Base-by-base conservation (phyloP, 2,888 invertebrate genomes). In the Lucinisca nassula region DNA sequence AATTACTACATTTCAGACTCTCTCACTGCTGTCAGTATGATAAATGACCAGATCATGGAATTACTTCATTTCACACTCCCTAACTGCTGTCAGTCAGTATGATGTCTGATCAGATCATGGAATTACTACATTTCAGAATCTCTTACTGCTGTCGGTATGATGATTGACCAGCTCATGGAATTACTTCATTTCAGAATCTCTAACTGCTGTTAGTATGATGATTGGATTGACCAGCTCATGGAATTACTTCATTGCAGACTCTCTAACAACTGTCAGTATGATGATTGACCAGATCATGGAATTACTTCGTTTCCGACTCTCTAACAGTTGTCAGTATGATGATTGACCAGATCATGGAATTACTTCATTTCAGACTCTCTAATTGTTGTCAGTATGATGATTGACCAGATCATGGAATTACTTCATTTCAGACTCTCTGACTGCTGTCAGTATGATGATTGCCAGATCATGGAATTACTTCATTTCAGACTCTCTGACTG, bases 231-330 rank as follows among this genome's bases (percentile, higher is more conserved):
- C n/a, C n/a, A n/a, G n/a, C n/a, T n/a, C n/a, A n/a, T n/a, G n/a
- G n/a, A n/a, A n/a, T 70, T 73, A 10, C 8, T n/a, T n/a, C 27
- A 27, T 95, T 87, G 88, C 94, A 89, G 96, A 96, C 84, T 96
- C 98, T 2, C 90, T 97, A 30, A 92, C 95, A 0, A 93, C 98
- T 21, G 96, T 98, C 10, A 96, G 96, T 72, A 96, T 97, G 86
- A 98, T 98, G 97, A 97, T 98, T 35, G 97, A 97, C 90, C 98
- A 98, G 97, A 96, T 97, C 0, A 96, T 98, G 82, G 96, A 97
- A 0, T 97, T 97, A 67, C 98, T 98, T 96, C 97, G 40, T 95
- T 86, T 88, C 94, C 88, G 96, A 96, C 84, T 96, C 98, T 1
- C 90, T 97, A 30, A 92, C 95, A 0, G 93, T 98, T 17, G 96